Percentiles rank a stretch among this genome's conserved stretches.
These are phyloP conservation scores for Poeciliopsis retropinna DNA, from an alignment of 2,113 vertebrate genomes.

Conservation along the genomic window DNA sequence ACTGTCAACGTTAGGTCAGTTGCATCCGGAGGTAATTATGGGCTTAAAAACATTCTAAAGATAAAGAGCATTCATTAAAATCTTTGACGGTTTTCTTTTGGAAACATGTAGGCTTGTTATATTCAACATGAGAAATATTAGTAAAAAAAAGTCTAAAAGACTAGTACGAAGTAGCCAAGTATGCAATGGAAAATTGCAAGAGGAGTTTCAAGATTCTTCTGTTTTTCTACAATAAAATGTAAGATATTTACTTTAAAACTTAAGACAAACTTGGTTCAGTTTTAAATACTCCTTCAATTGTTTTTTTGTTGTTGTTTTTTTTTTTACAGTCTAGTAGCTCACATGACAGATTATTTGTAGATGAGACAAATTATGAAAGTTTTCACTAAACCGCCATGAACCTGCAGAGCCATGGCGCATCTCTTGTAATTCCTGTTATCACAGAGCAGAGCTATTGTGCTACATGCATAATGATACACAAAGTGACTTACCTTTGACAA, in stretches of 20 bases:
- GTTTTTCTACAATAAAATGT: background rate
- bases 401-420: background rate
- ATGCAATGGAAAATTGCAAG: no score
- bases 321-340: background rate
- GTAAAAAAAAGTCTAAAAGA: no score
- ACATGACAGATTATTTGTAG: background rate
- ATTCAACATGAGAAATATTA: no score
- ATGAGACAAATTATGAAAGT: constrained; percentile 7
- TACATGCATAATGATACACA: constrained; percentile 9
- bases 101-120: no score
- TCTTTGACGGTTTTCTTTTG: no score
- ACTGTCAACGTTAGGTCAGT: background rate
- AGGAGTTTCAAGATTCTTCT: background rate
- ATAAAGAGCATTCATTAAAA: no score
- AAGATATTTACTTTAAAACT: no score
- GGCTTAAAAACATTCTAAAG: background rate
- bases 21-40: background rate
- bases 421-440: background rate
- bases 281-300: background rate
- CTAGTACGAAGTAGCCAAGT: no score
- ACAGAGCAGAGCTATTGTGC: background rate
- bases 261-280: no score
- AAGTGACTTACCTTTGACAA: constrained; percentile 24
- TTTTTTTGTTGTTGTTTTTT: no score
- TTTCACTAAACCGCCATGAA: background rate